These are phyloP conservation scores for Craniophora ligustri DNA, from an alignment of 2,888 invertebrate species.

Conservation along the genomic window DNA sequence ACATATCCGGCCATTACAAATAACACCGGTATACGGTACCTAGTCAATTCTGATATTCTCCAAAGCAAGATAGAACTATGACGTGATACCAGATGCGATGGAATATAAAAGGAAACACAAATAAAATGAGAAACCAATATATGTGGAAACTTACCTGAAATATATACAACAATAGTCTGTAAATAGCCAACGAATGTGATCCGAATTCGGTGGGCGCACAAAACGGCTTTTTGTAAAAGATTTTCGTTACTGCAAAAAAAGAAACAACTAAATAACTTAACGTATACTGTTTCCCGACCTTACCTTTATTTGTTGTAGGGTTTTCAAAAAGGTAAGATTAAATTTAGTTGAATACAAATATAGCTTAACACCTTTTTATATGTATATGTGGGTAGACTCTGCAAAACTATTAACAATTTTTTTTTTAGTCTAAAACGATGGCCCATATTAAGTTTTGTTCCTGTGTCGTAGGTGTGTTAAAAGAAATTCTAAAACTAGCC, in stretches of 20 bases:
- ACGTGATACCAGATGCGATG: neutral
- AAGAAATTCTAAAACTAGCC: too few species aligned
- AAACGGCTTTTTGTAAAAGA: constrained; percentile 87
- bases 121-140: constrained; percentile 3
- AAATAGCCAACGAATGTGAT: constrained; percentile 86
- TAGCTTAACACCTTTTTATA: too few species aligned
- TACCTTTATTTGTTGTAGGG: neutral
- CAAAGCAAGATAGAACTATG: neutral
- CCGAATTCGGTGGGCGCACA: constrained; percentile 88
- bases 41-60: neutral
- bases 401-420: too few species aligned
- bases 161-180: constrained; percentile 88
- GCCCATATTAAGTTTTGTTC: too few species aligned
- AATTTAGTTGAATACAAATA: too few species aligned
- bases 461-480: too few species aligned
- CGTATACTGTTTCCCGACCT: neutral
- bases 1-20: too few species aligned
- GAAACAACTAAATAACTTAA: constrained; percentile 23
- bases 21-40: too few species aligned
- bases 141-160: constrained; percentile 79
- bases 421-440: too few species aligned
- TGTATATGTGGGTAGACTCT: too few species aligned
- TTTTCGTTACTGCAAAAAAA: constrained; percentile 77
- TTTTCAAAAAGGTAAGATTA: too few species aligned
- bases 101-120: constrained; percentile 1